Evolutionary conservation across 2,797 vertebrate genomes (phyloP), one percentile per base, ranked within the genome.

Genomic region (Luscinia megarhynchos): DNA sequence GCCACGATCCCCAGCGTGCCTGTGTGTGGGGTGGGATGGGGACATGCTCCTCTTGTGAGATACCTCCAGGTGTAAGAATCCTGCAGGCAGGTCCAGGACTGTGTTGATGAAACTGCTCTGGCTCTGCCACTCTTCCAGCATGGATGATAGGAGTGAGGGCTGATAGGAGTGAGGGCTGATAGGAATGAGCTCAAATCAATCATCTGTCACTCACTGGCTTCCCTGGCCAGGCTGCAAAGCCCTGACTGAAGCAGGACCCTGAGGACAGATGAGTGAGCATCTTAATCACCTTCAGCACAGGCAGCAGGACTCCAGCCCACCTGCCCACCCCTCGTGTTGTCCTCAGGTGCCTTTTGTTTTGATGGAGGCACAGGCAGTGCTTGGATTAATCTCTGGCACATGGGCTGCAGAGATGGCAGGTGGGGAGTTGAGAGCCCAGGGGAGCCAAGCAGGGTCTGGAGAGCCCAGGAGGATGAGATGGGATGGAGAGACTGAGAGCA

Each of bases 281-380:
- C 61, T 59, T 64, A 38, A 83, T 51, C 75, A 72, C 86, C 69
- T 73, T 40, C 86, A 74, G 73, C 46, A 13, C 8, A n/a, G 53
- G 62, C 48, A 32, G 53, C 53, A 48, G 29, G 64, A 62, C 40
- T 14, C 61, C 76, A 32, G 57, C 76, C 27, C 51, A 30, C 51
- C 51, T 32, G 58, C 83, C 58, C 64, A 3, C 70, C 66, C 78
- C 32, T 12, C 0, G 1, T 1, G 5, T 2, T 0, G 4, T 55
- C 73, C 77, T 81, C 57, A 11, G 78, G 32, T 40, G 2, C 40
- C n/a, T 77, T 62, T 50, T 29, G 30, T 43, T 78, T n/a, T 13
- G 58, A 22, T 26, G 54, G 40, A 77, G 46, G 22, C 46, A 15
- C 48, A 16, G 45, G 11, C 75, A 53, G 55, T 6, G 16, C 68